Evolutionary conservation across 2,113 vertebrate genomes (phyloP).

Genomic region (Ctenodactylus gundi): DNA sequence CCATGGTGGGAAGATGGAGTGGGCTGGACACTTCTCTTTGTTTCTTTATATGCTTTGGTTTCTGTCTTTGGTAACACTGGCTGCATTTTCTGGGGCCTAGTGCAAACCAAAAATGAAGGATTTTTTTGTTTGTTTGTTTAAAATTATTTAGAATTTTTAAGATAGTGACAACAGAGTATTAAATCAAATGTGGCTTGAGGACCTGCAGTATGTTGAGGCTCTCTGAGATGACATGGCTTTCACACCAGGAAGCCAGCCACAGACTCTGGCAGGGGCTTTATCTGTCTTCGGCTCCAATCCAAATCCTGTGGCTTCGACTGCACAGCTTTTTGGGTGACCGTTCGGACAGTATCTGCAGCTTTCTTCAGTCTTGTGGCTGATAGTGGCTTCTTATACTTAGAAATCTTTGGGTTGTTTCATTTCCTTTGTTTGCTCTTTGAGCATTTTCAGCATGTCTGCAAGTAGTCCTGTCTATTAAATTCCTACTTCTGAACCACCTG

Average conservation of each 20-base stretch:
- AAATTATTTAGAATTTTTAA: not conserved
- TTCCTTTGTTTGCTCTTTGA: not conserved
- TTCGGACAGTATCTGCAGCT: accelerated
- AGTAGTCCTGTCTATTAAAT: not conserved
- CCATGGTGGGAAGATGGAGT: not conserved
- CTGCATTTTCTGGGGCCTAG: not conserved
- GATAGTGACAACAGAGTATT: not conserved
- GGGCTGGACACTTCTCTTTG: not conserved
- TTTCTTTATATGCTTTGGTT: not conserved
- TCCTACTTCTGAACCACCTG: not conserved
- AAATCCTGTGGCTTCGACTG: not conserved
- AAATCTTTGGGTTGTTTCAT: not conserved
- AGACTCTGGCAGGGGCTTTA: not conserved
- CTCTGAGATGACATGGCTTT: not conserved
- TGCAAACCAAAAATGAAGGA: not conserved
- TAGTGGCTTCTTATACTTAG: not conserved
- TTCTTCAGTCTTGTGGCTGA: not conserved
- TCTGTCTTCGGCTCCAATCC: not conserved
- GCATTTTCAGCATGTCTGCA: not conserved
- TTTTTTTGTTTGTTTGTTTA: not conserved
- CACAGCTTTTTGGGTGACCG: not conserved
- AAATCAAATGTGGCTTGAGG: not conserved
- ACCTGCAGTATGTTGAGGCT: not conserved
- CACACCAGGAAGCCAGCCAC: not conserved
- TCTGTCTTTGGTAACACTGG: not conserved